Conservation (phyloP, 2,888 invertebrate genomes). For the Eutolmus rufibarbis region DNA sequence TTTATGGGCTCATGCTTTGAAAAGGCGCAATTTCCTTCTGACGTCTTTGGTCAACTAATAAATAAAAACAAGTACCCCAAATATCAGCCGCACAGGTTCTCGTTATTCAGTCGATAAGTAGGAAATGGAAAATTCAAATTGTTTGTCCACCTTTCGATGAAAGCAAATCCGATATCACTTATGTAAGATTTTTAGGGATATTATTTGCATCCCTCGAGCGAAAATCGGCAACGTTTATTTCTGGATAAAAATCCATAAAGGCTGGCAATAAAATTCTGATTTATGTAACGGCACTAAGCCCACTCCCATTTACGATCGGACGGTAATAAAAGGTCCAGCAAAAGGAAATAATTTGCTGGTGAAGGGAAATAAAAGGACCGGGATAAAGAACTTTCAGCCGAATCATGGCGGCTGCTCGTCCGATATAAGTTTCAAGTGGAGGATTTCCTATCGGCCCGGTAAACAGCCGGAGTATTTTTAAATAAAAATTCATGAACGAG, state of each 20-base stretch:
- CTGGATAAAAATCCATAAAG: constrained; percentile 32
- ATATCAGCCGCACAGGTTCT: not conserved
- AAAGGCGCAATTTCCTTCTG: not conserved
- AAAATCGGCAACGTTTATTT: constrained; percentile 12
- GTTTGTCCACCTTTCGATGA: constrained; percentile 24
- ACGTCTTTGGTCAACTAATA: not conserved
- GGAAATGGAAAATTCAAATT: constrained; percentile 21
- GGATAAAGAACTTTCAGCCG: not conserved
- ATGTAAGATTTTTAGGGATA: constrained; percentile 21
- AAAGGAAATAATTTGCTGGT: constrained; percentile 26
- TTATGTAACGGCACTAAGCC: constrained; percentile 21
- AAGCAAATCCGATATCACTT: constrained; percentile 23
- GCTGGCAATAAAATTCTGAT: constrained; percentile 23
- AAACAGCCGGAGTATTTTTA: not conserved
- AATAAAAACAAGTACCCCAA: not conserved
- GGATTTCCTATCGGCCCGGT: not conserved
- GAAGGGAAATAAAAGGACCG: not conserved
- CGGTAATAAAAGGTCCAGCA: constrained; percentile 25
- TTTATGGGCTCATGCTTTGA: not conserved
- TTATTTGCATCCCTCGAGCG: constrained; percentile 28
- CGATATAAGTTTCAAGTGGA: not conserved
- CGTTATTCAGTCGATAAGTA: not conserved
- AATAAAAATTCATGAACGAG: constrained; percentile 28
- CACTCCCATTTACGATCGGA: constrained; percentile 19
- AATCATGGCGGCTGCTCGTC: not conserved